These are phyloP conservation scores for Notechis scutatus DNA, from an alignment of 2,113 vertebrate genomes.

Conservation along the genomic window DNA sequence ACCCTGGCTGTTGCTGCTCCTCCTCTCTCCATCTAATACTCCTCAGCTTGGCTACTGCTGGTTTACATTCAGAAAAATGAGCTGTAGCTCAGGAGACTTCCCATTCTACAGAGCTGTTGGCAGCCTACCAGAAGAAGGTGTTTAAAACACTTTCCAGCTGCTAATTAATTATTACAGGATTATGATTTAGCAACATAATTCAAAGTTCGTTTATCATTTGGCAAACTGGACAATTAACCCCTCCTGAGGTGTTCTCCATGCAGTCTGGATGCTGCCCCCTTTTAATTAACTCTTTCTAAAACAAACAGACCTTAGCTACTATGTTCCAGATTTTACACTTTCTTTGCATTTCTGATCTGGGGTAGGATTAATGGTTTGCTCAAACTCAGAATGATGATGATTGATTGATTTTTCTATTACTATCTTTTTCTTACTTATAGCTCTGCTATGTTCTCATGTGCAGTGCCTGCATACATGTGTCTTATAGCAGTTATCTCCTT, in stretches of 20 bases:
- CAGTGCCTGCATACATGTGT: neutral
- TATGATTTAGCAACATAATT: rapidly evolving
- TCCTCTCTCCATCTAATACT: neutral
- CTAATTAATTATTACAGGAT: neutral
- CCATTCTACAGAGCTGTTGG: neutral
- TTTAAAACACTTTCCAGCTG: neutral
- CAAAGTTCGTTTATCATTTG: neutral
- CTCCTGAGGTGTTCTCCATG: neutral
- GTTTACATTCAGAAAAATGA: neutral
- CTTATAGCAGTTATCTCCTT: neutral
- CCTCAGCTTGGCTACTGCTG: neutral
- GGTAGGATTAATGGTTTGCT: neutral
- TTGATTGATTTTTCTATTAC: neutral
- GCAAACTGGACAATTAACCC: rapidly evolving
- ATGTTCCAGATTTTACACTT: neutral
- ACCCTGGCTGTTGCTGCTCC: neutral
- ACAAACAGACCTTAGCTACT: neutral
- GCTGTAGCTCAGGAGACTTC: neutral
- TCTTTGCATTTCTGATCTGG: neutral
- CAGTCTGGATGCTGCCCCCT: rapidly evolving
- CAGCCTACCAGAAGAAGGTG: neutral
- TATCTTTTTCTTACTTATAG: neutral
- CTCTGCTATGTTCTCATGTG: neutral
- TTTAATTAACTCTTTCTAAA: neutral
- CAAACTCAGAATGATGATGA: neutral